Evolutionary conservation across 1,140 invertebrate genomes (phyloP), one percentile per base, ranked within the genome.

Genomic region (Hirudo medicinalis): DNA sequence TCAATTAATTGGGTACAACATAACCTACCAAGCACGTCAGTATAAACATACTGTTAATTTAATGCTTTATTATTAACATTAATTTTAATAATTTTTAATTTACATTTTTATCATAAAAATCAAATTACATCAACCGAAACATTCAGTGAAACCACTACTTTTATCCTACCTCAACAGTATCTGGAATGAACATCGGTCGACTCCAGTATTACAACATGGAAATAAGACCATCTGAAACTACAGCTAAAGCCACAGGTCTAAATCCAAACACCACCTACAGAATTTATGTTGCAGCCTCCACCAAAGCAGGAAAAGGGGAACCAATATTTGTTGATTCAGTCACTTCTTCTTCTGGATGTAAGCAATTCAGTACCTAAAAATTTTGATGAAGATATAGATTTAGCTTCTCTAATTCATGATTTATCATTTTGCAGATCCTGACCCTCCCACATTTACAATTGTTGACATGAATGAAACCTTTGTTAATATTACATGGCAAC

Each of bases 251-350:
- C 71, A 89, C 90, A 19, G 89, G 89, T 2, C 82, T 97, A 22
- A 85, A 89, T 74, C 87, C 91, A 0, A 87, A 88, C 73, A 91
- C 91, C 0, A 94, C 92, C 77, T 97, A 97, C 79, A 85, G 93
- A 49, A 87, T 97, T 70, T 76, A 89, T 91, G 72, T 85, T 71
- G 84, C 86, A 69, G 92, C 92, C 1, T 89, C 87, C 20, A 97
- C 94, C 0, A 86, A 83, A 71, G 87, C 87, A 68, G 93, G 93
- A 3, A 87, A 89, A 78, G 93, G 92, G 27, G 88, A 75, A 36
- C 70, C 72, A 6, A 78, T 76, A 60, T 79, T 75, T 72, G 76
- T 80, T 29, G 79, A 79, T 73, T 76, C 76, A 0, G 71, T 71
- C 13, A 81, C 79, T 15, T 74, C 76, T 17, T 70, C 73, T 55